These are phyloP conservation scores for Sprattus sprattus DNA, from an alignment of 2,113 vertebrate species.

Conservation along the genomic window DNA sequence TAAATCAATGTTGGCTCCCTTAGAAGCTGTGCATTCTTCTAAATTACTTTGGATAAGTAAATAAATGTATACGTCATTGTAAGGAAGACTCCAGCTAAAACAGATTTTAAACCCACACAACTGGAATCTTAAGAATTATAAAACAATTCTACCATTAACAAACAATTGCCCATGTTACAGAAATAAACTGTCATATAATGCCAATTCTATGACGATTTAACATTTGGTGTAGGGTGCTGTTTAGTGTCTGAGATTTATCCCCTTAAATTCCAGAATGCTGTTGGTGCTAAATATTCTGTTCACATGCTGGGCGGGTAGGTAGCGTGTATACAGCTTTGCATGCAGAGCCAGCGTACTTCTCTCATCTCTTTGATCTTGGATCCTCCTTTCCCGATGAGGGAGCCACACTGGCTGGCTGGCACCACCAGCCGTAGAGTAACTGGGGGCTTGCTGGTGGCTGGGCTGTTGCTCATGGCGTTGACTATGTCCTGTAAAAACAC, in stretches of 20 bases:
- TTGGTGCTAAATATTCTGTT: not conserved
- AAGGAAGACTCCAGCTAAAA: not conserved
- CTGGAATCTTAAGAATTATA: too few species aligned
- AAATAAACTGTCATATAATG: not conserved
- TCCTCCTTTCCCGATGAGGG: constrained; percentile 94
- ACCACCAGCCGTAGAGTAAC: constrained; percentile 92
- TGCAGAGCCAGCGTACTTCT: constrained; percentile 75
- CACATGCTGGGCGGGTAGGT: not conserved
- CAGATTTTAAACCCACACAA: too few species aligned
- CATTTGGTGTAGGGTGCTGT: not conserved
- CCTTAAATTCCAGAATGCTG: not conserved
- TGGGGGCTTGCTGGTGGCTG: constrained; percentile 92
- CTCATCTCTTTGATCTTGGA: constrained; percentile 99
- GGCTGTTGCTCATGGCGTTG: constrained; percentile 98
- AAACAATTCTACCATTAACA: not conserved
- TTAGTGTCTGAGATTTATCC: not conserved
- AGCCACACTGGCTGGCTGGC: constrained; percentile 93
- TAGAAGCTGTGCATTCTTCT: not conserved
- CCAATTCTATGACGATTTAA: not conserved
- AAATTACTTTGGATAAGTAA: not conserved
- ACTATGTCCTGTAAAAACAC: constrained; percentile 85
- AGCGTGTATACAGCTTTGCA: not conserved
- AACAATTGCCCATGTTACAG: not conserved
- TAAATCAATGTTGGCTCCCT: not conserved
- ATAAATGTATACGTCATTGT: not conserved